phyloP scores from a whole-genome alignment of 2,888 invertebrate species.

The Pocota personata region DNA sequence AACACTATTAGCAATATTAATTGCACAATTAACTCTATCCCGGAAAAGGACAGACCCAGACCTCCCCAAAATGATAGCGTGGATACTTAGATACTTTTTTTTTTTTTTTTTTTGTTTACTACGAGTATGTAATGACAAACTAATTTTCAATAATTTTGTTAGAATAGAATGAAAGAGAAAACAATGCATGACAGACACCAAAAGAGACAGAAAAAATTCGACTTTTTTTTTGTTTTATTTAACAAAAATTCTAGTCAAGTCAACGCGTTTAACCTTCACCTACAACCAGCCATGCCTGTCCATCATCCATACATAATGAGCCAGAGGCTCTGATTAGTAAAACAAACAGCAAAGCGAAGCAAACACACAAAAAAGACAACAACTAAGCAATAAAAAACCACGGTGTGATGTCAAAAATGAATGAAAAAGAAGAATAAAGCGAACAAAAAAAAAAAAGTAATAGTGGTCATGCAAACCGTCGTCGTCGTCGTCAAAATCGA shows the following conservation, averaged over 20 bases:
- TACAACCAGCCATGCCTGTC: conserved; percentile 74
- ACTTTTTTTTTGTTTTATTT: background rate
- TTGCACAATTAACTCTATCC: conserved; percentile 51
- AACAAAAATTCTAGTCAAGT: conserved; percentile 67
- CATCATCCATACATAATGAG: conserved; percentile 74
- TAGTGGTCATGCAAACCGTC: conserved; percentile 30
- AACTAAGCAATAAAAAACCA: conserved; percentile 18
- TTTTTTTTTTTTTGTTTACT: too few species aligned
- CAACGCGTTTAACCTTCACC: conserved; percentile 72
- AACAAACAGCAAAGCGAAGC: conserved; percentile 66
- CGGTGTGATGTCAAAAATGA: conserved; percentile 48
- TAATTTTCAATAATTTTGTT: background rate
- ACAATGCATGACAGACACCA: background rate
- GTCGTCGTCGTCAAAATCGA: conserved; percentile 45
- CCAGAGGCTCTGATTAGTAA: conserved; percentile 73
- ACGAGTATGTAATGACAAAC: conserved; percentile 9
- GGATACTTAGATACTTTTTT: conserved; percentile 10
- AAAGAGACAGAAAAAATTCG: background rate
- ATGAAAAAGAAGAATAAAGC: conserved; percentile 16
- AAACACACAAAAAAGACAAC: conserved; percentile 15
- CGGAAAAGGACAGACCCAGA: conserved; percentile 36
- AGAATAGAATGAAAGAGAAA: conserved; percentile 16
- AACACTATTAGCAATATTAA: conserved; percentile 52
- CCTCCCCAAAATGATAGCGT: background rate
- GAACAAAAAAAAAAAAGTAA: background rate